Evolutionary conservation across 2,113 vertebrate genomes (phyloP), one percentile per base, ranked within the genome.

Genomic region (Eretmodus cyanostictus): DNA sequence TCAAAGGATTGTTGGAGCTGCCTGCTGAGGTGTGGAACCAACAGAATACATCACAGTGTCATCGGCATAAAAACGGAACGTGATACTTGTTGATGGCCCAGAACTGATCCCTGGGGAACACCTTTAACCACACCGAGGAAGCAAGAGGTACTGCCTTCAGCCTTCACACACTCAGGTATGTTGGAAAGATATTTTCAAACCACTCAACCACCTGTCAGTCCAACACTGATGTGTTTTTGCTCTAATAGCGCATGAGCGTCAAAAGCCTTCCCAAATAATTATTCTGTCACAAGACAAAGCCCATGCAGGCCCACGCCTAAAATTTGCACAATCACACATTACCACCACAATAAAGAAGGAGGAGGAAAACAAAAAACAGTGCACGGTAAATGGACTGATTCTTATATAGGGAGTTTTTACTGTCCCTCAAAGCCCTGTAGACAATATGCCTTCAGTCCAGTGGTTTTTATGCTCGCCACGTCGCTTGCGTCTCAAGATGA

Each of bases 231-330:
- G 2, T 3, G 1, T 36, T 36, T 63, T 63, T 36, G 31, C 31
- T 63, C n/a, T 63, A 3, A 36, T n/a, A 63, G 59, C 1, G 0
- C 31, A n/a, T 12, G 31, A 63, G 1, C 3, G 0, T n/a, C 59
- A 63, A 63, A 63, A 63, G 59, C 31, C 1, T 63, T n/a, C 14
- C 22, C 22, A 73, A 45, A 47, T 40, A 40, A 68, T 40, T 14
- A 71, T 49, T 47, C 40, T 47, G 24, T 29, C 40, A 47, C 24
- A 73, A 47, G 9, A 11, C 31, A 66, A 36, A 63, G 22, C 22
- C 22, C 9, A 5, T 29, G 1, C 22, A 17, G 8, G 14, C 68
- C 68, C 68, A 29, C 22, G 2, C 38, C 66, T 45, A 16, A 17
- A 45, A 0, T 73, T 0, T 73, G 24, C 24, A 76, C 14, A 73